These are phyloP conservation scores for Oreonectes daqikongensis DNA, from an alignment of 2,797 vertebrate species.

Conservation along the genomic window DNA sequence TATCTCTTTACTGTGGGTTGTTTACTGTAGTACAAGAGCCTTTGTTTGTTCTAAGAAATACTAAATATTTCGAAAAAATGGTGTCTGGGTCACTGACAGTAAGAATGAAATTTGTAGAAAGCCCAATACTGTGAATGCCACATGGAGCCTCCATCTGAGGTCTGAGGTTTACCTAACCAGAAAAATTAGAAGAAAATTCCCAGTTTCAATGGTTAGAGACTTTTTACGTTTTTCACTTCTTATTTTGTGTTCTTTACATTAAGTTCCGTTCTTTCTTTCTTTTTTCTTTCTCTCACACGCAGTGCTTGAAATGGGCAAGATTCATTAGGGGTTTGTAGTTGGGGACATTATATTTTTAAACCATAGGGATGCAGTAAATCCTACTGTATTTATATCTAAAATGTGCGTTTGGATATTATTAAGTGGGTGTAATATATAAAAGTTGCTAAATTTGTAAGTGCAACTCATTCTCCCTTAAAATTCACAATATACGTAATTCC, in stretches of 20 bases:
- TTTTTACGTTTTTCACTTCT: background rate
- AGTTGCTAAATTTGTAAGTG: no score
- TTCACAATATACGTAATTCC: background rate
- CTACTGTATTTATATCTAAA: no score
- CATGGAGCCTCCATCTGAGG: background rate
- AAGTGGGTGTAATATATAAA: background rate
- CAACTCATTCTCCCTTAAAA: no score
- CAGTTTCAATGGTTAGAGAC: background rate
- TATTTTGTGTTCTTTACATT: slow-evolving; percentile 9
- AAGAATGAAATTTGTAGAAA: background rate
- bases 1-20: background rate
- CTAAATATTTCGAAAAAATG: background rate
- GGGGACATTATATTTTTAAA: no score
- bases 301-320: no score
- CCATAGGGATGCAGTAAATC: no score
- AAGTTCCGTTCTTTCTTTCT: background rate
- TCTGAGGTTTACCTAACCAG: slow-evolving; percentile 3
- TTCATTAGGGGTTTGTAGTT: no score
- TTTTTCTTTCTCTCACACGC: background rate
- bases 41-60: slow-evolving; percentile 1
- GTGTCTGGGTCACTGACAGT: background rate
- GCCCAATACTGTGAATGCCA: background rate
- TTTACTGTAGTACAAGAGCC: background rate
- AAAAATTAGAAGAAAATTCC: background rate
- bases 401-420: no score